Evolutionary conservation across 2,888 invertebrate species (phyloP).

Genomic region (Esperia sulphurella): DNA sequence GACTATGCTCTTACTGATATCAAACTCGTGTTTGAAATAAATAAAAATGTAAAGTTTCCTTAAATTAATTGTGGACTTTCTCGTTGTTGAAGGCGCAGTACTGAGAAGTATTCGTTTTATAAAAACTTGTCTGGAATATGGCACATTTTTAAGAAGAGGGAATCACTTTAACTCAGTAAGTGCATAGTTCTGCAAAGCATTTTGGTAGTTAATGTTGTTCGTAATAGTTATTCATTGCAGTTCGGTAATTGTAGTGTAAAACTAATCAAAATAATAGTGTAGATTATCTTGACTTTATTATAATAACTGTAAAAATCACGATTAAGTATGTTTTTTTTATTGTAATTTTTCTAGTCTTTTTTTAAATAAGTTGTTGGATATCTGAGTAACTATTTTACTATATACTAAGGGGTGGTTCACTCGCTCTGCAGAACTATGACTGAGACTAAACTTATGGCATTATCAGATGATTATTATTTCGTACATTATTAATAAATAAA

Average conservation of each 20-base stretch:
- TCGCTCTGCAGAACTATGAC: conserved; percentile 35
- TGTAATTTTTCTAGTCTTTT: neutral
- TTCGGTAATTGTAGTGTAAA: neutral
- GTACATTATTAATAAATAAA: too few species aligned
- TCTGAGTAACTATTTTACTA: neutral
- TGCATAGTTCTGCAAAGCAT: conserved; percentile 75
- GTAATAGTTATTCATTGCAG: neutral
- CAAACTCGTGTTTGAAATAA: neutral
- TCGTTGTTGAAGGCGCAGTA: conserved; percentile 45
- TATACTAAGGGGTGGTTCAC: neutral
- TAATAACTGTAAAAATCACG: too few species aligned
- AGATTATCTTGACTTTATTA: too few species aligned
- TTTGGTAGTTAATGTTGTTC: neutral
- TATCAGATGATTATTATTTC: too few species aligned
- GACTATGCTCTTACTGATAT: conserved; percentile 65
- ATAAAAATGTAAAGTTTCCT: too few species aligned
- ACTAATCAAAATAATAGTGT: neutral
- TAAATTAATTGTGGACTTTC: conserved; percentile 12
- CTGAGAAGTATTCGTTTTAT: conserved; percentile 61
- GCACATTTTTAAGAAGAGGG: conserved; percentile 68
- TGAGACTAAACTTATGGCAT: neutral
- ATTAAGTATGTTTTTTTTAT: neutral
- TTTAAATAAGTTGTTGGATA: neutral
- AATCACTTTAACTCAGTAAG: conserved; percentile 53
- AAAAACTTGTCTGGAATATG: conserved; percentile 71